Evolutionary conservation across 2,888 invertebrate genomes (phyloP), one percentile per base, ranked within the genome.

Genomic region (Caenorhabditis sp.): DNA sequence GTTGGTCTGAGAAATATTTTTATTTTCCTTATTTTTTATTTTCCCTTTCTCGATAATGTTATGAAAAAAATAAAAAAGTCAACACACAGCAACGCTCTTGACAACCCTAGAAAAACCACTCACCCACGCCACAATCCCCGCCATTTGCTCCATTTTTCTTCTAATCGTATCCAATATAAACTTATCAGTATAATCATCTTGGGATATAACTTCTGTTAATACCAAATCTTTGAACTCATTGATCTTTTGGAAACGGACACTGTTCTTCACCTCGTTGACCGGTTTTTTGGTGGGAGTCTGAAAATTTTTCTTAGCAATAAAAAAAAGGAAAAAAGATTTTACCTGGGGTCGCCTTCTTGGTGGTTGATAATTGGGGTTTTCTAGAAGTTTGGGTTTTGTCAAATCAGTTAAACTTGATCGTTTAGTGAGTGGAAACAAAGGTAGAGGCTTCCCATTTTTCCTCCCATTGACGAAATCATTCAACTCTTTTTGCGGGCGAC

Each of bases 281-380:
- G 31, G 36, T 56, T 70, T 63, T 38, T 50, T 56, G 8, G 8
- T 21, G 4, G 52, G 20, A 7, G 23, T 23, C 20, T 52, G 20
- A 31, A 31, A 31, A 31, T 31, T 10, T 10, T 4, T 7, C 31
- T 31, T 31, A 10, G 31, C 31, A 31, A 31, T 31, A 31, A 31
- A 52, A 5, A 52, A 52, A 43, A 43, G 12, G 49, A 14, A 43
- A 14, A 12, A 17, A 43, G 21, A 54, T 50, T 4, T 50, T 5
- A 20, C 50, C 53, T 53, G 25, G 7, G n/a, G 66, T 57, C 60
- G 43, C 52, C 62, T 67, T 43, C 77, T 62, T 12, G 80, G 80
- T 21, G 80, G 73, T 26, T 80, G 73, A 59, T 80, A 80, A 50
- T 77, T 77, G 12, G 71, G 52, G 50, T 75, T 71, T 21, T 73